phyloP scores from a whole-genome alignment of 1,140 invertebrate species.

The Philaenus spumarius region DNA sequence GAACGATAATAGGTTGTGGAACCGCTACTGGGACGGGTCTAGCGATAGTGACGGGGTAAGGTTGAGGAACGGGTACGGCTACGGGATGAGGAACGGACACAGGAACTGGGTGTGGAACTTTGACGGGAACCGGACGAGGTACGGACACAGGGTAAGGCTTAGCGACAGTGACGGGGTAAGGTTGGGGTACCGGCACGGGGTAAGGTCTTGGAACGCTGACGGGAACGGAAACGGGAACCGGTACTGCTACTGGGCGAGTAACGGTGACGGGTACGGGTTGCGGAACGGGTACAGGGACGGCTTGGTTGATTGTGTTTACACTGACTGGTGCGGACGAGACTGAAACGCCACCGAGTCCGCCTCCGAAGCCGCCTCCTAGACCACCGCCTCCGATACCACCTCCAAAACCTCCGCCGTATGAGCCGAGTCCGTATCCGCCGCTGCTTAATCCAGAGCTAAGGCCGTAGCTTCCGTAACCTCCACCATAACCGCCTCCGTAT shows the following conservation, averaged over 20 bases:
- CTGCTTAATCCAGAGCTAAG: background rate
- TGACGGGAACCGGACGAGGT: constrained; percentile 21
- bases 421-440: background rate
- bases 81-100: constrained; percentile 18
- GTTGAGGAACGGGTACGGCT: constrained; percentile 20
- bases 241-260: constrained; percentile 22
- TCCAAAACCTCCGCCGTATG: background rate
- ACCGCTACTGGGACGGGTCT: constrained; percentile 13
- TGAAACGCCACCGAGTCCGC: background rate
- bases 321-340: constrained; percentile 1
- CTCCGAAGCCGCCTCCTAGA: background rate
- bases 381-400: background rate
- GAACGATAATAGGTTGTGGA: constrained; percentile 41
- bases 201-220: constrained; percentile 25
- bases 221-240: constrained; percentile 14
- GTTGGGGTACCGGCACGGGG: constrained; percentile 26
- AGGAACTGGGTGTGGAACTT: constrained; percentile 24
- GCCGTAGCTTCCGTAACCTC: background rate
- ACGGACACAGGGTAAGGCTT: constrained; percentile 18
- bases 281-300: constrained; percentile 18
- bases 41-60: constrained; percentile 25
- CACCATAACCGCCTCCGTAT: background rate
- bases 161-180: constrained; percentile 20
- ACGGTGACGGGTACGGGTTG: constrained; percentile 22
- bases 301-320: constrained; percentile 16